Conservation (phyloP, 1,140 invertebrate species). For the Conopomorpha cramerella region DNA sequence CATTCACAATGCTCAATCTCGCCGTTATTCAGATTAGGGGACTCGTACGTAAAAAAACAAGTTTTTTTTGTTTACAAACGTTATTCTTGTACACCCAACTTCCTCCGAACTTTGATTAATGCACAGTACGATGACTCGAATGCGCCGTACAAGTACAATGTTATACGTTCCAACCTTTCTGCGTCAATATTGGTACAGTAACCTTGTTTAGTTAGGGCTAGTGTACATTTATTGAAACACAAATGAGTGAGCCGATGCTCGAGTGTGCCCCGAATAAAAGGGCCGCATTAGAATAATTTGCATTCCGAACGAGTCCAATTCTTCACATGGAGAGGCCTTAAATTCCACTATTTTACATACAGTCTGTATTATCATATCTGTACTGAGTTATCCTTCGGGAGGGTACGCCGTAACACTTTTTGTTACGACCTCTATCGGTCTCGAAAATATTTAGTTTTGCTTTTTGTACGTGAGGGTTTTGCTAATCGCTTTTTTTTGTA, state of each 20-base stretch:
- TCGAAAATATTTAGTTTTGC: slow-evolving; percentile 58
- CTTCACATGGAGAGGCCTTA: slow-evolving; percentile 57
- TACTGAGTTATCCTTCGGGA: too few relatives aligned
- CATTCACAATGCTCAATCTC: slow-evolving; percentile 32
- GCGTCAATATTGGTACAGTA: slow-evolving; percentile 25
- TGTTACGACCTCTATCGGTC: slow-evolving; percentile 50
- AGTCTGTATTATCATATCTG: slow-evolving; percentile 54
- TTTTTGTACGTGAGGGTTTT: slow-evolving; percentile 50
- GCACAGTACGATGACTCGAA: slow-evolving; percentile 19
- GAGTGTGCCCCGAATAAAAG: slow-evolving; percentile 55
- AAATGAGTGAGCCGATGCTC: slow-evolving; percentile 37
- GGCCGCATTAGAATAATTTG: slow-evolving; percentile 57
- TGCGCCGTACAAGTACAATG: too few relatives aligned
- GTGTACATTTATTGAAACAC: slow-evolving; percentile 54
- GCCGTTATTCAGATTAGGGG: slow-evolving; percentile 5
- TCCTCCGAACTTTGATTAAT: slow-evolving; percentile 28
- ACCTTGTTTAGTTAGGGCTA: slow-evolving; percentile 53
- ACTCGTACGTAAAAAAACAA: slow-evolving; percentile 17
- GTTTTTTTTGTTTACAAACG: slow-evolving; percentile 26
- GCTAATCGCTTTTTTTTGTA: too few relatives aligned
- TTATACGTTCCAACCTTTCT: slow-evolving; percentile 8
- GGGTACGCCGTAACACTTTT: too few relatives aligned
- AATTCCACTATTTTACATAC: slow-evolving; percentile 60
- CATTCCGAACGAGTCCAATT: slow-evolving; percentile 47
- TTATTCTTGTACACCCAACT: slow-evolving; percentile 20